phyloP scores from a whole-genome alignment of 2,797 vertebrate genomes.

The Okamejei kenojei region DNA sequence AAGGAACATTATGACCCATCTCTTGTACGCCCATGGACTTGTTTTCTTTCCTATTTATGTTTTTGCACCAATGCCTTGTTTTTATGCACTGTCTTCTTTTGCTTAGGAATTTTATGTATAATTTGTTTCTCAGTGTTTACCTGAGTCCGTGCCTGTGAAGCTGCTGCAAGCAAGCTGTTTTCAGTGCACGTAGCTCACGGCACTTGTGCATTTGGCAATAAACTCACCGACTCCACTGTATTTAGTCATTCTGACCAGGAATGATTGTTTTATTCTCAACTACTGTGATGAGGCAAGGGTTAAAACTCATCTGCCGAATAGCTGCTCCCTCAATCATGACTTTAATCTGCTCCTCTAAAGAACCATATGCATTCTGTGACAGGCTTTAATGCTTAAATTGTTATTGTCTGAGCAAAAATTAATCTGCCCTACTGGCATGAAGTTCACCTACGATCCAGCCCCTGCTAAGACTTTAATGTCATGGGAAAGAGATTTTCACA shows the following conservation, averaged over 20 bases:
- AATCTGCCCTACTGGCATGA: conserved; percentile 34
- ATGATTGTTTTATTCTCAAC: neutral
- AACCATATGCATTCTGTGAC: conserved; percentile 28
- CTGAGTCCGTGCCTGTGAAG: too few species aligned
- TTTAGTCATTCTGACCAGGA: neutral
- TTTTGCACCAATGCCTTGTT: too few species aligned
- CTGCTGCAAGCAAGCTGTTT: too few species aligned
- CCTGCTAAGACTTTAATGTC: conserved; percentile 52
- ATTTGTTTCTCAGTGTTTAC: too few species aligned
- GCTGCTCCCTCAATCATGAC: conserved; percentile 7
- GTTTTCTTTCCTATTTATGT: too few species aligned
- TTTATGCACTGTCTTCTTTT: too few species aligned
- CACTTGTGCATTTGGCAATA: too few species aligned
- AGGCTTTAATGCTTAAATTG: conserved; percentile 36
- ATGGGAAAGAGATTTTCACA: conserved; percentile 50
- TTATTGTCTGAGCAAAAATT: conserved; percentile 36
- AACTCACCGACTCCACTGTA: neutral
- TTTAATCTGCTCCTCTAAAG: conserved; percentile 31
- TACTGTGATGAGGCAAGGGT: neutral
- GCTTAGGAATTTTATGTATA: too few species aligned
- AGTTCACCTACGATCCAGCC: conserved; percentile 36
- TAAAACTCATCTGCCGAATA: conserved; percentile 15
- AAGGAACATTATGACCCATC: too few species aligned
- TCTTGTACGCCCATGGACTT: too few species aligned
- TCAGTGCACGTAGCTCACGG: too few species aligned